Base-by-base conservation (phyloP, 1,140 invertebrate species). In the Steinernema khuongi region DNA sequence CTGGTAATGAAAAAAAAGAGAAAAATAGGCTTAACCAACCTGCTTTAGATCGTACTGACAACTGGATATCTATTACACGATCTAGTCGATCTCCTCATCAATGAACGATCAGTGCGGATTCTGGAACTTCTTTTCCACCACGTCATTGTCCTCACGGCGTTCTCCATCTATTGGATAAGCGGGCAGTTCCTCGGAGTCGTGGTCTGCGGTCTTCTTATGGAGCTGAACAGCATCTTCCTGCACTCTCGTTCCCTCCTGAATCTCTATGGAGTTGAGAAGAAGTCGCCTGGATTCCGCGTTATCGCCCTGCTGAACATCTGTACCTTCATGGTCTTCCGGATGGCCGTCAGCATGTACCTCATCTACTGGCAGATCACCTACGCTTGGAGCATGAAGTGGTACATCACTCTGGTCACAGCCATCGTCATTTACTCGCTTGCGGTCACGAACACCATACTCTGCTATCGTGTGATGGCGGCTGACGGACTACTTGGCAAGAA, bases 51-150 rank as follows among this genome's bases (percentile, higher is more conserved):
- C 36, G 79, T 83, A 31, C 72, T 84, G 76, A 85, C 82, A 0
- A 73, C 78, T 17, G 82, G 82, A 33, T 84, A 84, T 70, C 69
- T 84, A 26, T 18, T 84, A 17, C 82, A 84, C 60, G 82, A 84
- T 72, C 77, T 84, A n/a, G 50, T 85, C 32, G 79, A 82, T 72
- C 70, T 84, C 17, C 69, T 84, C 30, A 71, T 81, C 22, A 84
- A 84, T 67, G 83, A 84, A 71, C 78, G 82, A 26, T 84, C 81
- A 0, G 76, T 74, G 0, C 79, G 83, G 17, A 84, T 84, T 29
- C 74, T 84, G 19, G 83, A 84, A 67, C 74, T 84, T 1, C 71
- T 84, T 18, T 84, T 84, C 77, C 83, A 84, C 67, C 83, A 84
- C 67, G 76, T 85, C 14, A 75, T 84, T 44, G 83, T 84, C 1